Base-by-base conservation (phyloP, 2,113 vertebrate species). In the Centropristis striata region DNA sequence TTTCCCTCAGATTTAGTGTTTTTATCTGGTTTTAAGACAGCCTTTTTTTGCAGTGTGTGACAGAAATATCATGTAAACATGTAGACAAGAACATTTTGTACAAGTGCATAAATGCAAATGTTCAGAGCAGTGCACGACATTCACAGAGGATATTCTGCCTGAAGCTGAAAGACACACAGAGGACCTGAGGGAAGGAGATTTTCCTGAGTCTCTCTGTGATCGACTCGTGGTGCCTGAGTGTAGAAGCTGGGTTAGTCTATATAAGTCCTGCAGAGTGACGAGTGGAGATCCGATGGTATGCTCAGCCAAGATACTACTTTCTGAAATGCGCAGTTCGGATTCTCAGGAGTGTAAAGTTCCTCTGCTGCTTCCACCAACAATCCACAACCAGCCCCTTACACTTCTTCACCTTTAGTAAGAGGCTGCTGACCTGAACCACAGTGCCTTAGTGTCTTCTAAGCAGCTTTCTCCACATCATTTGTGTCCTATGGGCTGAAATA, bases 201-300 rank as follows among this genome's bases (percentile, higher is more conserved):
- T 16, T 42, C n/a, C 18, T 8, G 18, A 1, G 46, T 47, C 8
- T 47, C 8, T 47, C 8, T 20, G 8, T n/a, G 46, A 8, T 47
- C 18, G 46, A 47, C 46, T 13, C 13, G 2, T 46, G 42, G 1
- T 47, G 13, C 46, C 18, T 23, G 32, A 59, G 18, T 21, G 32
- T 37, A n/a, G 32, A 37, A 61, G 39, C 67, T 53, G 54, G 42
- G 18, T 21, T 79, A 28, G 42, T 49, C 27, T 53, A 10, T 21
- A 20, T 21, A 41, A 53, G 23, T 42, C 39, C 18, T 42, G 39
- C 41, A 60, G 66, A 71, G 60, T 18, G n/a, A n/a, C n/a, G n/a
- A 61, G 64, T 64, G 20, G n/a, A 42, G 59, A 71, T 71, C 42
- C 16, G 10, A 66, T 49, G 64, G 41, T 53, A 14, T 18, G 32